Evolutionary conservation across 2,797 vertebrate genomes (phyloP).

Genomic region (Malurus splendens): DNA sequence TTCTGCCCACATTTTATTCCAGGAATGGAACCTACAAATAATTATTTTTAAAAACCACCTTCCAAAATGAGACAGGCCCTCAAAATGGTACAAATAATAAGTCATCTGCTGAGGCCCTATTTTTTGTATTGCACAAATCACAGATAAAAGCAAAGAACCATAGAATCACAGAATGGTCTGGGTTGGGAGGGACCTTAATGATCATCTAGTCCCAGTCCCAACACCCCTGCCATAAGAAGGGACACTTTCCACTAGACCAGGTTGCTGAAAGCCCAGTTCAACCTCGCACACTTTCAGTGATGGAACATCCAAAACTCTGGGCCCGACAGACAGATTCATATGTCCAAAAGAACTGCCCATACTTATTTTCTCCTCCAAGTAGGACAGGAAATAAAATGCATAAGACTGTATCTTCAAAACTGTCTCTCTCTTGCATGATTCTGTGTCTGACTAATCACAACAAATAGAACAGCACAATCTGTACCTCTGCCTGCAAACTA

Average conservation of each 20-base stretch:
- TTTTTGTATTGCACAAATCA: neutral
- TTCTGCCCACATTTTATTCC: neutral
- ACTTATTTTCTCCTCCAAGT: neutral
- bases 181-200: neutral
- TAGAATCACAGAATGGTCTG: neutral
- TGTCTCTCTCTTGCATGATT: neutral
- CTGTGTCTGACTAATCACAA: neutral
- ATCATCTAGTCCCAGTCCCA: neutral
- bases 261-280: neutral
- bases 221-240: neutral
- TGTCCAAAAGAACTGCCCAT: neutral
- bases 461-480: neutral
- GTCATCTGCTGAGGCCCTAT: neutral
- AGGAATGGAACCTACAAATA: neutral
- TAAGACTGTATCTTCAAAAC: neutral
- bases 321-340: rapidly evolving
- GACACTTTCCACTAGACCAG: neutral
- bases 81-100: neutral
- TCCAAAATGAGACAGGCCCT: neutral
- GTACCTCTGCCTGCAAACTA: neutral
- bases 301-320: neutral
- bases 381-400: neutral
- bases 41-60: neutral
- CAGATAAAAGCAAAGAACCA: neutral
- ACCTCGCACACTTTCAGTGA: neutral